Base-by-base conservation (phyloP, 2,113 vertebrate genomes). In the Hipposideros armiger region DNA sequence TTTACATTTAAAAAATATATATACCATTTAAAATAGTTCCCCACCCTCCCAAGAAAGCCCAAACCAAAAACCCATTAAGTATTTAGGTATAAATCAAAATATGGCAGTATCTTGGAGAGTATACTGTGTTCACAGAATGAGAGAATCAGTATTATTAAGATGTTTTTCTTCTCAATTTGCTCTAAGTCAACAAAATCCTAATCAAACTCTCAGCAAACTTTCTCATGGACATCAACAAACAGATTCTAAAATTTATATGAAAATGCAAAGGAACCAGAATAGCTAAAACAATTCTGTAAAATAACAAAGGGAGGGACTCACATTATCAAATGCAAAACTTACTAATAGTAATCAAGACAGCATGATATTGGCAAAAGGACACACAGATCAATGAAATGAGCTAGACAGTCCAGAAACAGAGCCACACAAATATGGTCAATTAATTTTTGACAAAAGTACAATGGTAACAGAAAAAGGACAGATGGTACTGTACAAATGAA, bases 141-240 rank as follows among this genome's bases (percentile, higher is more conserved):
- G 60, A 88, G 40, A 83, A 54, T 69, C n/a, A 56, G 14, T 69
- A 76, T 17, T 72, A 8, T 81, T 77, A 70, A 90, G 40, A 78
- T 70, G 32, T 85, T 20, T 60, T 70, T 85, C 32, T 66, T 17
- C n/a, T 81, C 42, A 74, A 76, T 60, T 88, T 84, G 42, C 64
- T 42, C 78, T 89, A 77, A 74, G 24, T 66, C 81, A 92, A 76
- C 20, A 74, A 11, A 93, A 70, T 70, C 62, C 50, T 83, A 50
- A 88, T 76, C 42, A 76, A 87, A 88, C 88, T 88, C 32, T 60
- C 77, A 88, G 42, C 52, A 54, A 76, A 67, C 52, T 89, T 83
- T 70, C 84, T n/a, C 9, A 82, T 11, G 45, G 13, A 70, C 2
- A 84, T 52, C 28, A 70, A 88, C 19, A 95, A 77, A 28, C n/a